Conservation (phyloP, 2,797 vertebrate genomes). For the Pteropus rufus region DNA sequence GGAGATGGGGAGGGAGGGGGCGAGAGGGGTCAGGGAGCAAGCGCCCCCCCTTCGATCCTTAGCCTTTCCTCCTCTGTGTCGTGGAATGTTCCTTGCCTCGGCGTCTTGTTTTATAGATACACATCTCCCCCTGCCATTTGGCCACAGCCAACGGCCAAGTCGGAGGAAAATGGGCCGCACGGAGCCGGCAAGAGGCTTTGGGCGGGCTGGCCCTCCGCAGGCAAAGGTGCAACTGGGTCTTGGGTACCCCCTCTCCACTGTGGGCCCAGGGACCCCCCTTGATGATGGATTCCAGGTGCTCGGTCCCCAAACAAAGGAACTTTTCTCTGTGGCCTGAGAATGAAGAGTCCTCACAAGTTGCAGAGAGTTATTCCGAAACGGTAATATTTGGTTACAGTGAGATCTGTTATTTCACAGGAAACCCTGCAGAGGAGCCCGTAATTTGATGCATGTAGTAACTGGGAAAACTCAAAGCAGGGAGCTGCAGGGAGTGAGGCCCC, state of each 20-base stretch:
- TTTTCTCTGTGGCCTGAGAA: conserved; percentile 91
- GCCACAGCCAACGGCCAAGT: rapidly evolving
- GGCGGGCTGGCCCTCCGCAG: not conserved
- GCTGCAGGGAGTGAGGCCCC: conserved; percentile 30
- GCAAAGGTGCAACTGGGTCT: conserved; percentile 53
- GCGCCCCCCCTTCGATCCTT: not conserved
- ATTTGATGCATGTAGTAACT: conserved; percentile 81
- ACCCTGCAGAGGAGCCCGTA: conserved; percentile 78
- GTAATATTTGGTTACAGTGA: conserved; percentile 89
- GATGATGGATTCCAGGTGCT: conserved; percentile 93
- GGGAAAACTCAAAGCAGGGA: conserved; percentile 60
- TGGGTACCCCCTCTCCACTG: conserved; percentile 62
- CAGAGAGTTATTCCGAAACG: conserved; percentile 86
- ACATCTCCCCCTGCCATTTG: not conserved
- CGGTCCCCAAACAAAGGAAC: conserved; percentile 89
- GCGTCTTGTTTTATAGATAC: not conserved
- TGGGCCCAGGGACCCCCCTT: conserved; percentile 35
- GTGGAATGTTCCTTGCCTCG: not conserved
- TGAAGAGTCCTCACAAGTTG: conserved; percentile 86
- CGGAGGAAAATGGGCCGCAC: not conserved
- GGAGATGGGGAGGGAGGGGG: not conserved
- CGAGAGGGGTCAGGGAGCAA: rapidly evolving
- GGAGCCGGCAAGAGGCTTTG: not conserved
- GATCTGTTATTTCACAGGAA: conserved; percentile 84
- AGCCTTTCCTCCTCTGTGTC: not conserved